Evolutionary conservation across 1,140 invertebrate genomes (phyloP), one percentile per base, ranked within the genome.

Genomic region (Phocides pigmalion): DNA sequence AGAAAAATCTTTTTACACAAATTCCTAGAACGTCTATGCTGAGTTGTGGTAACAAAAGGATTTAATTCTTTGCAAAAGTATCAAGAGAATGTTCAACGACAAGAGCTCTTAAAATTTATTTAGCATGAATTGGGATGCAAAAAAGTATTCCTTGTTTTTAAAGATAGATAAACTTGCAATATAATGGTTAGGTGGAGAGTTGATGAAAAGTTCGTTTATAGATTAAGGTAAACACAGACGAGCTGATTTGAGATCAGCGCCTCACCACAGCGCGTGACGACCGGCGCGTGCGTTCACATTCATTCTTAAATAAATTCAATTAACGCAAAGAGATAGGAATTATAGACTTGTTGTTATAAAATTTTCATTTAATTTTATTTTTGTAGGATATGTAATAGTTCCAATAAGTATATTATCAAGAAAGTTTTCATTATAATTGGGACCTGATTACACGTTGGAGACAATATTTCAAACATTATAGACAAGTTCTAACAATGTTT

Each of bases 1-100:
- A 53, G 62, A 39, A 72, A 64, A 64, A 64, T 49, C 74, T 75
- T 70, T 75, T 67, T 70, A 67, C 54, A 58, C 65, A 74, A 73
- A 72, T 73, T 68, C 69, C 66, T 71, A 61, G 70, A 70, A 54
- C 37, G 22, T 63, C 35, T 62, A 62, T 25, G 44, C 0, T 8
- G 14, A 62, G 32, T 61, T 35, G 42, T 46, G n/a, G 12, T n/a
- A n/a, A n/a, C 25, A 42, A 59, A 62, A 62, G 17, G 28, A 14
- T 62, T 62, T 25, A 41, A 22, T 49, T 49, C 46, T 4, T 35
- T 46, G 14, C 12, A 39, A 19, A 42, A 56, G 12, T 35, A 46
- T 59, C 0, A 59, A 4, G 25, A 19, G 15, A 44, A 44, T 44
- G 19, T n/a, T n/a, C n/a, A n/a, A n/a, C n/a, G n/a, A 44, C 35